These are phyloP conservation scores for Chloroclysta siterata DNA, from an alignment of 2,888 invertebrate species.

Conservation along the genomic window DNA sequence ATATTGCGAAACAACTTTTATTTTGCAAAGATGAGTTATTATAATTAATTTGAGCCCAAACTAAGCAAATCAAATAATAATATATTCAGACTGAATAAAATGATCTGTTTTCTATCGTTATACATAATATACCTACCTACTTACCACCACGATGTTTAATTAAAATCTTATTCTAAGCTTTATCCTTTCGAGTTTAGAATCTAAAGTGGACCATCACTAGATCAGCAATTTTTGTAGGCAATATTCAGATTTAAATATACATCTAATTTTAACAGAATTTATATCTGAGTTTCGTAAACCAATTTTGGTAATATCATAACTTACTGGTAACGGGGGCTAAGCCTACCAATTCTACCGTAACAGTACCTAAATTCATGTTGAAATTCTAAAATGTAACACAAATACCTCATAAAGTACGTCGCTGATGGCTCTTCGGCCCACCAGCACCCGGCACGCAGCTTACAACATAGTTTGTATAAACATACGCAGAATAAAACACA, in stretches of 20 bases:
- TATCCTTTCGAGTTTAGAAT: neutral
- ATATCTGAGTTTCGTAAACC: constrained; percentile 24
- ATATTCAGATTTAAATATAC: constrained; percentile 28
- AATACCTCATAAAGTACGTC: constrained; percentile 36
- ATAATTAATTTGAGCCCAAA: too few relatives aligned
- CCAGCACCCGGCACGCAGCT: constrained; percentile 18
- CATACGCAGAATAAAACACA: constrained; percentile 3
- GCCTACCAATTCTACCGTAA: constrained; percentile 26
- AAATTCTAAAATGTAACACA: constrained; percentile 38
- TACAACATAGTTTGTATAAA: constrained; percentile 1
- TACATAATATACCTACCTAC: too few relatives aligned
- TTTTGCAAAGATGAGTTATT: too few relatives aligned
- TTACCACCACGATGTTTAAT: too few relatives aligned
- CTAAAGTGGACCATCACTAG: constrained; percentile 6
- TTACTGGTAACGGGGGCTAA: constrained; percentile 29
- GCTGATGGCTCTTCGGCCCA: constrained; percentile 28
- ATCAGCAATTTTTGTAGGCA: constrained; percentile 16
- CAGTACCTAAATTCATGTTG: constrained; percentile 36
- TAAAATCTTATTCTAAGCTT: too few relatives aligned
- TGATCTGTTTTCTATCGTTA: too few relatives aligned
- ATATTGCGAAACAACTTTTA: too few relatives aligned
- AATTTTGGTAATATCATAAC: constrained; percentile 32
- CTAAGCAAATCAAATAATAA: neutral
- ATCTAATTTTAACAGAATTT: constrained; percentile 25
- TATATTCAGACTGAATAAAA: neutral